Evolutionary conservation across 1,140 invertebrate genomes (phyloP).

Genomic region (Leptinotarsa lineolata): DNA sequence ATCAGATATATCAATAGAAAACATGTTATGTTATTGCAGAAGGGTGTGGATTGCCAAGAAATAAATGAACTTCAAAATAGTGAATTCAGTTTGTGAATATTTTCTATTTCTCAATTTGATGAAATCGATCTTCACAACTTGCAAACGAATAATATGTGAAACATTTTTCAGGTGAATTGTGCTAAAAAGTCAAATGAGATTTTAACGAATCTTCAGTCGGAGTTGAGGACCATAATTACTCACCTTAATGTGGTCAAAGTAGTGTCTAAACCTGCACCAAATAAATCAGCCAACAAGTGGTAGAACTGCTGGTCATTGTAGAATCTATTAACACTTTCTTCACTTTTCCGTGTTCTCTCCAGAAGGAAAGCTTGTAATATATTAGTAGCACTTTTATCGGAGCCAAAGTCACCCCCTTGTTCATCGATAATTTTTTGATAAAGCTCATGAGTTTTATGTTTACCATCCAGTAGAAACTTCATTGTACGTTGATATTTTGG

Average conservation of each 20-base stretch:
- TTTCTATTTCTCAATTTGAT: no score
- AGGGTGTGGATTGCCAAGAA: no score
- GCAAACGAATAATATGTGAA: no score
- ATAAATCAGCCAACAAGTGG: constrained; percentile 82
- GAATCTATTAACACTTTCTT: constrained; percentile 57
- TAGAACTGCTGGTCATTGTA: constrained; percentile 69
- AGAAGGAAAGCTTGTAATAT: constrained; percentile 73
- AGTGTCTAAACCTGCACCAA: constrained; percentile 90
- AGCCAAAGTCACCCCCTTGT: constrained; percentile 46
- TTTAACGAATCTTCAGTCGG: neutral
- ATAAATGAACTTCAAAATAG: no score
- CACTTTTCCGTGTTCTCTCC: constrained; percentile 62
- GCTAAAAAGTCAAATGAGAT: neutral
- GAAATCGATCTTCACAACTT: no score
- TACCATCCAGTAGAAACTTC: constrained; percentile 66
- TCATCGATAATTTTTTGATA: constrained; percentile 71
- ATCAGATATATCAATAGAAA: no score
- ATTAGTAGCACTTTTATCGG: constrained; percentile 56
- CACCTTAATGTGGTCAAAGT: constrained; percentile 74
- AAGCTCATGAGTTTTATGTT: constrained; percentile 71
- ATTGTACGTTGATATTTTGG: constrained; percentile 64
- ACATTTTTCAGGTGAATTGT: no score
- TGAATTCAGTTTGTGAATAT: no score
- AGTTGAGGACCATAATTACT: neutral
- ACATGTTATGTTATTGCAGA: no score